Conservation (phyloP, 2,797 vertebrate species). For the Hapalemur alaotrensis region DNA sequence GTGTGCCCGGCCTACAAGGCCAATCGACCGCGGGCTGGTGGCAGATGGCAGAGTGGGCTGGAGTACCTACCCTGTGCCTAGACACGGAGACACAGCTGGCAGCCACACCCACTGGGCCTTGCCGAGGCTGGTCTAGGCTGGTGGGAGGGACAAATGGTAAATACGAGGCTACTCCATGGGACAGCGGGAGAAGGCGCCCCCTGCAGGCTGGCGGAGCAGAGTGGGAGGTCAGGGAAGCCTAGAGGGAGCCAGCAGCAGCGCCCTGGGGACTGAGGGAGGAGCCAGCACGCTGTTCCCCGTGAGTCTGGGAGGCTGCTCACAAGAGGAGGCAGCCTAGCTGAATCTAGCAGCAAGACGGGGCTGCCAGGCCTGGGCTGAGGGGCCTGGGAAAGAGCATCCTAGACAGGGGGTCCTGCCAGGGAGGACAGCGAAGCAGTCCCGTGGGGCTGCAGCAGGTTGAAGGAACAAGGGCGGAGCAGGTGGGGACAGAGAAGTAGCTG, state of each 20-base stretch:
- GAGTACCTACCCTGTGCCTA: not conserved
- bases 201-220: not conserved
- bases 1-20: not conserved
- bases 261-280: not conserved
- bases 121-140: not conserved
- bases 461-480: not conserved
- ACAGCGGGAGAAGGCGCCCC: not conserved
- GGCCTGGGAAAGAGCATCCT: not conserved
- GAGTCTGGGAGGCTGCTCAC: not conserved
- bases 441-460: not conserved
- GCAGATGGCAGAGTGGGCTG: not conserved
- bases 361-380: not conserved
- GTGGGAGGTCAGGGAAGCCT: not conserved
- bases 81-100: not conserved
- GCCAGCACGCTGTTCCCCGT: fast-evolving
- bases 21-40: not conserved
- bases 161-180: not conserved
- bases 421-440: not conserved
- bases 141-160: not conserved
- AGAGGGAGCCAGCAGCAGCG: not conserved
- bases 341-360: not conserved
- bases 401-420: not conserved
- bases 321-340: not conserved
- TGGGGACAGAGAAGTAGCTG: not conserved
- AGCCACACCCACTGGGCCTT: not conserved